Conservation (phyloP, 2,888 invertebrate genomes). For the Empis livida region DNA sequence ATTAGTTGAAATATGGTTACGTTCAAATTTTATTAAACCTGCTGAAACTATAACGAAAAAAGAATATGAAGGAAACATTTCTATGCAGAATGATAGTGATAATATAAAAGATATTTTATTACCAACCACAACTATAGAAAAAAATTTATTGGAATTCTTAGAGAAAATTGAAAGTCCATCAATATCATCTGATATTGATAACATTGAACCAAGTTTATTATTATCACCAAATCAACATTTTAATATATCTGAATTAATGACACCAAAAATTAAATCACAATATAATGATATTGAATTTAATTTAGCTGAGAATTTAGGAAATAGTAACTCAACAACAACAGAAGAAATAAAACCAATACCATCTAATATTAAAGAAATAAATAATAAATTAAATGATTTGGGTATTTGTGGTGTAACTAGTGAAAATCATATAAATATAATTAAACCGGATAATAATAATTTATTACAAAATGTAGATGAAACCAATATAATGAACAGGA, state of each 20-base stretch:
- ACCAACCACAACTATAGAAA: slow-evolving; percentile 22
- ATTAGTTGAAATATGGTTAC: slow-evolving; percentile 56
- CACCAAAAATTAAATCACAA: background rate
- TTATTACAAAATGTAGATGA: background rate
- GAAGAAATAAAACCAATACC: background rate
- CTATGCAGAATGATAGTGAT: background rate
- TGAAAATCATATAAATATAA: background rate
- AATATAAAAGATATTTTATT: slow-evolving; percentile 13
- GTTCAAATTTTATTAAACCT: slow-evolving; percentile 28
- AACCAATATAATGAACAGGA: too few species aligned
- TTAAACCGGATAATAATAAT: background rate
- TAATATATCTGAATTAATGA: background rate
- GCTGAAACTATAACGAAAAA: slow-evolving; percentile 15
- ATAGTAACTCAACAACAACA: background rate
- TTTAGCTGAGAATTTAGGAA: too few species aligned
- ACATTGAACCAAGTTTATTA: slow-evolving; percentile 32
- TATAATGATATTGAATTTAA: too few species aligned
- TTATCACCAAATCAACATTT: slow-evolving; percentile 1
- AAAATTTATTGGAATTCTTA: slow-evolving; percentile 27
- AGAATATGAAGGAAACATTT: slow-evolving; percentile 7
- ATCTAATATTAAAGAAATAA: background rate
- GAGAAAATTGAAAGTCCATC: slow-evolving; percentile 25
- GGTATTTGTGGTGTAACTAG: too few species aligned
- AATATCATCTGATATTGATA: slow-evolving; percentile 26
- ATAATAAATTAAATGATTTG: background rate